Conservation (phyloP, 2,113 vertebrate species). For the Pteruthius melanotis region DNA sequence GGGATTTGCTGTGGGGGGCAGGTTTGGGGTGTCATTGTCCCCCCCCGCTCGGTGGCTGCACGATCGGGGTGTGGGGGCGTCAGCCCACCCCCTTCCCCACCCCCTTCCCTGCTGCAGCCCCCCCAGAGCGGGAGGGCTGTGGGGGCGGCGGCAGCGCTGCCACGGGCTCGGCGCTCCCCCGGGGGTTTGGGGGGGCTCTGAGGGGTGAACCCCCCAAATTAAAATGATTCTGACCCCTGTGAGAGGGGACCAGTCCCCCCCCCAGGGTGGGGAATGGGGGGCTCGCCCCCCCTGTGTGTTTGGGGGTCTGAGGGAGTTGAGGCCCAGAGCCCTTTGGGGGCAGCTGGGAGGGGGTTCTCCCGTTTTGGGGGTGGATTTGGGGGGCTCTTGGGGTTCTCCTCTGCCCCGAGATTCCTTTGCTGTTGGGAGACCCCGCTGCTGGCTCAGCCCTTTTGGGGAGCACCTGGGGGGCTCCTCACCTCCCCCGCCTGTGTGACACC, state of each 20-base stretch:
- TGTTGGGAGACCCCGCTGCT: not conserved
- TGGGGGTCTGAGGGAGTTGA: not conserved
- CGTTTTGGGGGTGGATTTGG: accelerated
- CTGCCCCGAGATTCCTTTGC: too few species aligned
- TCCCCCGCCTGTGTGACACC: not conserved
- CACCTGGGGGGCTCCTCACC: not conserved
- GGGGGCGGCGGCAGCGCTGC: not conserved
- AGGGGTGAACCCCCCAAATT: not conserved
- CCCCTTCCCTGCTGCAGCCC: not conserved
- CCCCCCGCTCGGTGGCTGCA: not conserved
- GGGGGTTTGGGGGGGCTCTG: not conserved
- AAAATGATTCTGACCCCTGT: accelerated
- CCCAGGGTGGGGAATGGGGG: not conserved
- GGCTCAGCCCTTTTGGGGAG: not conserved
- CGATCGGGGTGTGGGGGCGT: not conserved
- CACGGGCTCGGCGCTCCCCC: not conserved
- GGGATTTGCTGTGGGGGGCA: not conserved
- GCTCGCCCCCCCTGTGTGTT: not conserved
- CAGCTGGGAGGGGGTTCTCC: not conserved
- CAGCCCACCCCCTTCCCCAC: not conserved
- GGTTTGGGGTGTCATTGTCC: not conserved
- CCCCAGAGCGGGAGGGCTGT: not conserved
- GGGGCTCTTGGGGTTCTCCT: not conserved
- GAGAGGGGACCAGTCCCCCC: not conserved
- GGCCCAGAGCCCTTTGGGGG: not conserved